Evolutionary conservation across 2,113 vertebrate genomes (phyloP).

Genomic region (Tupaia chinensis): DNA sequence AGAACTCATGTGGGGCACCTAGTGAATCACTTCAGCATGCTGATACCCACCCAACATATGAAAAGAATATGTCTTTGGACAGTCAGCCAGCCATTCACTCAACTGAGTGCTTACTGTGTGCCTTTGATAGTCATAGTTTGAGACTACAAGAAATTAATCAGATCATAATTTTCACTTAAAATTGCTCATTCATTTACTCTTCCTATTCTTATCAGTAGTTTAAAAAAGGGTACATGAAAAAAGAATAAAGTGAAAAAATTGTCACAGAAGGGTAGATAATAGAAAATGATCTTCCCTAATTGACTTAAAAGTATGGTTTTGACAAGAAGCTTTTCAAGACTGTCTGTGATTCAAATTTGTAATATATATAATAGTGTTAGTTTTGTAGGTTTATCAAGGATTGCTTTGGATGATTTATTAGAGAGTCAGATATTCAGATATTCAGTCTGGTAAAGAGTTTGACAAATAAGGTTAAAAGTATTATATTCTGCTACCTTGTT

Average conservation of each 20-base stretch:
- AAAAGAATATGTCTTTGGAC: background rate
- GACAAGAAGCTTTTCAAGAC: background rate
- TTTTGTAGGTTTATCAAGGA: background rate
- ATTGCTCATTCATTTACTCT: background rate
- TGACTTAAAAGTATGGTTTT: conserved; percentile 22
- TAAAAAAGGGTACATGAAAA: background rate
- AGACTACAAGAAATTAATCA: background rate
- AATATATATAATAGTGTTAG: background rate
- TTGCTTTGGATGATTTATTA: conserved; percentile 22
- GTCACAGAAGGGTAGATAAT: background rate
- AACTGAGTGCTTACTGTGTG: background rate
- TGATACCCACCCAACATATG: background rate
- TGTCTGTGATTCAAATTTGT: background rate
- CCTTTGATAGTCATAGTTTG: background rate
- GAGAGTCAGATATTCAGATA: background rate
- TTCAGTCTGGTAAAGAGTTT: background rate
- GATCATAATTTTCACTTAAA: conserved; percentile 17
- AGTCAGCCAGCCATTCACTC: background rate
- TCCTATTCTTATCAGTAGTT: background rate
- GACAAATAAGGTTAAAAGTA: background rate
- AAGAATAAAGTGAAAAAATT: conserved; percentile 17
- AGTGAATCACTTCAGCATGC: background rate
- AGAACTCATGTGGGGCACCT: background rate
- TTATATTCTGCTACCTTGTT: background rate
- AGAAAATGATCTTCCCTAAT: background rate